Conservation (phyloP, 2,797 vertebrate species). For the Chanos chanos region DNA sequence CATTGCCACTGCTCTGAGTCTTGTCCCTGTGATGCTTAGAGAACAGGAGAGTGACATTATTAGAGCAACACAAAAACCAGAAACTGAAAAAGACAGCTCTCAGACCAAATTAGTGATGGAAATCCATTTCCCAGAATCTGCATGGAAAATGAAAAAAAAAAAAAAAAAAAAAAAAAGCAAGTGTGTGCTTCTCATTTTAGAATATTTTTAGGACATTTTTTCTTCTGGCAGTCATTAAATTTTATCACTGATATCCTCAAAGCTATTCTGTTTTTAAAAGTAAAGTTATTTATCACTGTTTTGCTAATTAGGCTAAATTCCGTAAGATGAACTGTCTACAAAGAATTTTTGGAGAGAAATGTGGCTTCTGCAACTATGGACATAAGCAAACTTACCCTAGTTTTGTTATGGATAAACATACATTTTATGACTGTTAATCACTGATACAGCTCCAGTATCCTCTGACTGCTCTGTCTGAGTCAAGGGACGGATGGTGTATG, state of each 20-base stretch:
- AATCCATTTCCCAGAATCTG: background rate
- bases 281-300: background rate
- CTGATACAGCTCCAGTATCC: slow-evolving; percentile 51
- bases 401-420: background rate
- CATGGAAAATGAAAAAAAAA: no score
- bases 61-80: slow-evolving; percentile 1
- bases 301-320: background rate
- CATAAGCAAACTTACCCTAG: background rate
- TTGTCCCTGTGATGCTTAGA: background rate
- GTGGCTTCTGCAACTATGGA: background rate
- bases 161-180: no score
- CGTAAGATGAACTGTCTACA: background rate
- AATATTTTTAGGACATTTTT: no score
- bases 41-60: slow-evolving; percentile 14
- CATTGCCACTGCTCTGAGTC: slow-evolving; percentile 32
- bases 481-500: slow-evolving; percentile 50
- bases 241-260: background rate
- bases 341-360: background rate
- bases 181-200: no score
- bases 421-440: slow-evolving; percentile 57
- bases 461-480: slow-evolving; percentile 17
- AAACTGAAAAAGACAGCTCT: no score
- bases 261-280: background rate
- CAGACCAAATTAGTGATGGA: background rate
- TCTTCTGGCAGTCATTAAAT: no score